Evolutionary conservation across 2,888 invertebrate genomes (phyloP), one percentile per base, ranked within the genome.

Genomic region (Ophion ventricosus): DNA sequence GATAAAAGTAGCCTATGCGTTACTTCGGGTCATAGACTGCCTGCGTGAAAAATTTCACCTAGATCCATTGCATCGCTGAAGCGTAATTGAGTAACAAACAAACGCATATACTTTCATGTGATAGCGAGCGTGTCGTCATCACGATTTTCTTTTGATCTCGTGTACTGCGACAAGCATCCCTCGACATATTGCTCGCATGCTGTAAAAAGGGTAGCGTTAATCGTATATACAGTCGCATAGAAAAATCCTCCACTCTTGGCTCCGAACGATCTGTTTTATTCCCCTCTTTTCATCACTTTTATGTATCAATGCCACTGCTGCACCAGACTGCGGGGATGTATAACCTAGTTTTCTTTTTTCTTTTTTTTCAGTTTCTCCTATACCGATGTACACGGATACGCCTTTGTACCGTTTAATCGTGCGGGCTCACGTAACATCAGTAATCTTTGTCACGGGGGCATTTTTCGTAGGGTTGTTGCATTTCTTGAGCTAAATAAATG

Each of bases 111-210:
- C 49, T 23, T 49, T 29, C 17, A 29, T 56, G 56, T 56, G 20
- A 56, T 26, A 17, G 40, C 11, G 40, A 23, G 11, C n/a, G 25
- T 40, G n/a, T 70, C 35, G 29, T 35, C 26, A 17, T 63, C 54
- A 64, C 49, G 35, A 17, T 76, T 76, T 82, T 78, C 67, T 69
- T 74, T 74, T 56, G 67, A 78, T 74, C 82, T 63, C 56, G 49
- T 25, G n/a, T 66, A 72, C 57, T 54, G 40, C 35, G 64, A 66
- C 64, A 23, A 73, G 73, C 82, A 63, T 69, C 78, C 82, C 81
- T 82, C 82, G 78, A 74, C 74, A 56, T 69, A 59, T 66, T 64
- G 75, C 35, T 73, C 59, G 72, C 64, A 29, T 25, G 75, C 64
- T 72, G n/a, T 70, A 49, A 72, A 72, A 49, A 76, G 77, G 77